Evolutionary conservation across 1,140 invertebrate species (phyloP).

Genomic region (Papilio helenus): DNA sequence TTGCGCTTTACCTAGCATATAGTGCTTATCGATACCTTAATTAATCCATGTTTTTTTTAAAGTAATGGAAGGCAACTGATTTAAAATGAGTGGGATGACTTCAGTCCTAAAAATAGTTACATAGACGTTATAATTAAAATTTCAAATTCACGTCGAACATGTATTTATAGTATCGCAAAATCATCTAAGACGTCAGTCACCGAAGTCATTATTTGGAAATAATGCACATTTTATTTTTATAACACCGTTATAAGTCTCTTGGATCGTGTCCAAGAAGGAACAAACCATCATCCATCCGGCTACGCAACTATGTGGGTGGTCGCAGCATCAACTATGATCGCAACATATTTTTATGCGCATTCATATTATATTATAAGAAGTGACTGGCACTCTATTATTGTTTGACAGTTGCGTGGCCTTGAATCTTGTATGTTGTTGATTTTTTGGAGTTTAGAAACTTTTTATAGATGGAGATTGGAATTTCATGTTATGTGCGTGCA

Average conservation of each 20-base stretch:
- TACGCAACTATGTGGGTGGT: constrained; percentile 64
- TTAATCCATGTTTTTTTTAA: too few species aligned
- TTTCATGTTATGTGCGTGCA: not conserved
- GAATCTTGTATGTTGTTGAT: not conserved
- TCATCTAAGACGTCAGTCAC: constrained; percentile 47
- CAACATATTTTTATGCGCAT: constrained; percentile 19
- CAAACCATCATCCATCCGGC: constrained; percentile 50
- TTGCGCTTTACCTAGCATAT: not conserved
- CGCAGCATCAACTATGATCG: constrained; percentile 35
- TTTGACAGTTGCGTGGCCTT: constrained; percentile 21
- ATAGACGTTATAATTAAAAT: not conserved
- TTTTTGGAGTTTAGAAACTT: not conserved
- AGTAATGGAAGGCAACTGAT: not conserved
- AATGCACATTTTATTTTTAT: constrained; percentile 75
- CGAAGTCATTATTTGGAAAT: constrained; percentile 62
- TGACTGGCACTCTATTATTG: constrained; percentile 16
- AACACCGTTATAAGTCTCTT: constrained; percentile 67
- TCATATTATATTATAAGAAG: constrained; percentile 16
- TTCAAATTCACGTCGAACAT: not conserved
- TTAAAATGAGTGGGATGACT: not conserved
- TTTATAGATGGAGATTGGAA: not conserved
- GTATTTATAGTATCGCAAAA: constrained; percentile 46
- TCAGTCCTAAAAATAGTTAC: not conserved
- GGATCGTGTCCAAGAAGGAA: constrained; percentile 64
- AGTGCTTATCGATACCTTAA: not conserved